Evolutionary conservation across 2,797 vertebrate genomes (phyloP), one percentile per base, ranked within the genome.

Genomic region (Meriones psammophilus): DNA sequence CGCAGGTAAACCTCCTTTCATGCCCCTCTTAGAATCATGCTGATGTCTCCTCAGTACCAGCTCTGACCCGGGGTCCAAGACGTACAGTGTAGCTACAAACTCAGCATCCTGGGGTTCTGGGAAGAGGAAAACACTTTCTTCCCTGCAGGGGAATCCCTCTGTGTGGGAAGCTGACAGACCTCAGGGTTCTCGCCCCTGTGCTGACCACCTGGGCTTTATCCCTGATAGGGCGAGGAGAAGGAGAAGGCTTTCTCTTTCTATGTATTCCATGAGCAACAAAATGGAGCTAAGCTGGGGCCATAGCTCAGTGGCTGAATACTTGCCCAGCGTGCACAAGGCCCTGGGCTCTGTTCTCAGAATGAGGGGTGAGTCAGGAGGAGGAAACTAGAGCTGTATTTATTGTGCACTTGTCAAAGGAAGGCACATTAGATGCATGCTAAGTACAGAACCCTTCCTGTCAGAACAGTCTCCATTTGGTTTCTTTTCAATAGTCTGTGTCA

Each of bases 1-100:
- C n/a, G 99, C 99, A 99, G 99, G 99, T 99, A 98, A 90, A 91
- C 76, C 74, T 95, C 22, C 30, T 85, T 78, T 46, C 33, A 8
- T 91, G 92, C 22, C 39, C 8, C 60, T 74, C 36, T 90, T 17
- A 73, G 91, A 84, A 39, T 60, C 93, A 54, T 12, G 1, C 33
- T 1, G 0, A 36, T 50, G 54, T 73, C 73, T 64, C 46, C 1
- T 81, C 64, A 76, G 28, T 66, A 50, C 71, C 56, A 20, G n/a
- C 69, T 96, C 50, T 91, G 90, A 54, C 71, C 1, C 17, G 84
- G 50, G 26, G 10, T 50, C 36, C 1, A 0, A 60, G 87, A 62
- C 83, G 30, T 50, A 12, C 30, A 2, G 0, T 4, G 17, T 46
- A 64, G 68, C 14, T 33, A 26, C 60, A 56, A 10, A 54, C 17